phyloP scores from a whole-genome alignment of 2,888 invertebrate genomes.

The Lomographa bimaculata region DNA sequence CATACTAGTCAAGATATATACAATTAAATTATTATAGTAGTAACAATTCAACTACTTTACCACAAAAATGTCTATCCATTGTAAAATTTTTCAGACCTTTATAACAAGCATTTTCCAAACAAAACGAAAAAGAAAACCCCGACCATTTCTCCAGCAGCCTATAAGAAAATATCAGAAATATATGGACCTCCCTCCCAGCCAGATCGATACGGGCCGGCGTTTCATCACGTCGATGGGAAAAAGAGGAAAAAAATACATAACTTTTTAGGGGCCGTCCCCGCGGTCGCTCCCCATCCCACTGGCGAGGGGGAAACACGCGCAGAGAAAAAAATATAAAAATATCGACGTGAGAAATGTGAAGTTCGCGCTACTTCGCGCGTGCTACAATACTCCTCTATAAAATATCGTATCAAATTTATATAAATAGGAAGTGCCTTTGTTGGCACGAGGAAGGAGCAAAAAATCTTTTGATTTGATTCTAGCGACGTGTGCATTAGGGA shows the following conservation, averaged over 20 bases:
- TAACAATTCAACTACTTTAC: too few species aligned
- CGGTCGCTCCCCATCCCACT: slow-evolving; percentile 38
- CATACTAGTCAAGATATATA: too few species aligned
- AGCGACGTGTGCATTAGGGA: slow-evolving; percentile 45
- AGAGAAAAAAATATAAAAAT: slow-evolving; percentile 67
- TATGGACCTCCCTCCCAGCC: slow-evolving; percentile 38
- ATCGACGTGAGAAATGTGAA: slow-evolving; percentile 54
- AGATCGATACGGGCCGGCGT: slow-evolving; percentile 78
- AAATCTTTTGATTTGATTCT: slow-evolving; percentile 47
- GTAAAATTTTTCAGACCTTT: too few species aligned
- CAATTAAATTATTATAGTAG: too few species aligned
- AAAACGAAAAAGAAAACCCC: slow-evolving; percentile 21
- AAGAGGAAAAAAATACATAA: slow-evolving; percentile 82
- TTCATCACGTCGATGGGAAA: slow-evolving; percentile 80
- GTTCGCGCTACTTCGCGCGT: too few species aligned
- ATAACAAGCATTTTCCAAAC: neutral
- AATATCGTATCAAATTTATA: slow-evolving; percentile 79
- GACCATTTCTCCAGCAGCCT: slow-evolving; percentile 11
- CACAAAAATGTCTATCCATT: too few species aligned
- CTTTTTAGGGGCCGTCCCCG: slow-evolving; percentile 79
- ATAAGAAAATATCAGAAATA: slow-evolving; percentile 44
- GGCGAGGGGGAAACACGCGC: slow-evolving; percentile 47
- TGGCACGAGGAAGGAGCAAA: slow-evolving; percentile 64
- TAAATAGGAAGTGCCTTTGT: slow-evolving; percentile 69
- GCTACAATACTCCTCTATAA: slow-evolving; percentile 67